These are phyloP conservation scores for Chrysaora quinquecirrha DNA, from an alignment of 30 jellyfish, hydroid and myxozoan species.

Conservation along the genomic window DNA sequence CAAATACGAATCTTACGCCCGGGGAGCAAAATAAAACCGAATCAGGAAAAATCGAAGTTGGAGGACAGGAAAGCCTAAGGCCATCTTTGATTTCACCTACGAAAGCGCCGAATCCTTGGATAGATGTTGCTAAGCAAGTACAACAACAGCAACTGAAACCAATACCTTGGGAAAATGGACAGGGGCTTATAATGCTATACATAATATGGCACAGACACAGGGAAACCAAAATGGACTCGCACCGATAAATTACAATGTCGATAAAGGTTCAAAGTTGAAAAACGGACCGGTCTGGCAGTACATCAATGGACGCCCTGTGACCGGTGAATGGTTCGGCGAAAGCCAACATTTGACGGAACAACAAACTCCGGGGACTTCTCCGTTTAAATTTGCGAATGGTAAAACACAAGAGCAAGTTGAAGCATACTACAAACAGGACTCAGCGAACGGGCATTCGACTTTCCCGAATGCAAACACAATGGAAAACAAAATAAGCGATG, in stretches of 20 bases:
- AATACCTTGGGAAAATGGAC: conserved; percentile 62
- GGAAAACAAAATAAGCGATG: no score
- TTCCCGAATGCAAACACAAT: no score
- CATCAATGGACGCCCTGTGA: conserved; percentile 39
- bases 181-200: conserved; percentile 44
- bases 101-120: conserved; percentile 52
- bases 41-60: background rate
- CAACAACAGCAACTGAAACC: conserved; percentile 48
- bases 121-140: conserved; percentile 39
- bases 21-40: background rate
- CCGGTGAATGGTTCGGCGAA: conserved; percentile 20
- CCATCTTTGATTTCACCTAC: background rate
- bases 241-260: conserved; percentile 31
- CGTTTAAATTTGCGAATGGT: conserved; percentile 64
- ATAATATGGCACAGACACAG: background rate
- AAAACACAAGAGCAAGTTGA: conserved; percentile 47
- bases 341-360: conserved; percentile 28
- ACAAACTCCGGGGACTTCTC: conserved; percentile 37
- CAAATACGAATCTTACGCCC: background rate
- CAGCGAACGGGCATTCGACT: conserved; percentile 3
- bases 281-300: conserved; percentile 51
- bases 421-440: conserved; percentile 30
- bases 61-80: background rate
- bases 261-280: background rate
- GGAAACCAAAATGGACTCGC: conserved; percentile 36